Evolutionary conservation across 2,888 invertebrate genomes (phyloP).

Genomic region (Mesorhabditis spiculigera): DNA sequence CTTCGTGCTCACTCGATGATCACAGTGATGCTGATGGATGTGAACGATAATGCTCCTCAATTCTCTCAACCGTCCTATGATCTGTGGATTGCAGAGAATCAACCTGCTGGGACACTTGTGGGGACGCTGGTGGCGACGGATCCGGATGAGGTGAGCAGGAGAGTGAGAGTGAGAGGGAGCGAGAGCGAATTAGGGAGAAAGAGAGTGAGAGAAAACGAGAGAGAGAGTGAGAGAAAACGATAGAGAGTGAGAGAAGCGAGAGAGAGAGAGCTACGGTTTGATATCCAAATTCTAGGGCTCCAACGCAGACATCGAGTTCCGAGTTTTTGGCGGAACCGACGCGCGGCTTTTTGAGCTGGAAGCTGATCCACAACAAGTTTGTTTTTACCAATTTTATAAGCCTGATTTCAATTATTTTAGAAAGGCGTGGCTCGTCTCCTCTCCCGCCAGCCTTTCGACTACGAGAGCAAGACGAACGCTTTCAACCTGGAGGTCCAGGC

Average conservation of each 20-base stretch:
- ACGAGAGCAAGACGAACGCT: slow-evolving; percentile 82
- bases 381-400: background rate
- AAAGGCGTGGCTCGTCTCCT: slow-evolving; percentile 70
- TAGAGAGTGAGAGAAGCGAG: too few relatives aligned
- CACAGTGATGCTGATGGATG: slow-evolving; percentile 72
- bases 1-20: slow-evolving; percentile 73
- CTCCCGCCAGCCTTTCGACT: slow-evolving; percentile 86
- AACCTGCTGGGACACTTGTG: slow-evolving; percentile 89
- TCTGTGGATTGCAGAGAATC: slow-evolving; percentile 87
- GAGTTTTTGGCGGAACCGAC: slow-evolving; percentile 83
- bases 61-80: slow-evolving; percentile 78
- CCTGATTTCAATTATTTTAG: slow-evolving; percentile 63
- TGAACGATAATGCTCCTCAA: slow-evolving; percentile 69
- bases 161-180: too few relatives aligned
- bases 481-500: slow-evolving; percentile 85
- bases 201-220: too few relatives aligned
- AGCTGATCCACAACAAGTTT: slow-evolving; percentile 8
- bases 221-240: too few relatives aligned
- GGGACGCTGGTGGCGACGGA: slow-evolving; percentile 85
- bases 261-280: background rate
- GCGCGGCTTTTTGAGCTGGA: slow-evolving; percentile 61
- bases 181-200: too few relatives aligned
- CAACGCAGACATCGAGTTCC: slow-evolving; percentile 80
- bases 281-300: background rate
- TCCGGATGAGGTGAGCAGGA: slow-evolving; percentile 73